phyloP scores from a whole-genome alignment of 1,140 invertebrate species.

The Paracyclopina nana region DNA sequence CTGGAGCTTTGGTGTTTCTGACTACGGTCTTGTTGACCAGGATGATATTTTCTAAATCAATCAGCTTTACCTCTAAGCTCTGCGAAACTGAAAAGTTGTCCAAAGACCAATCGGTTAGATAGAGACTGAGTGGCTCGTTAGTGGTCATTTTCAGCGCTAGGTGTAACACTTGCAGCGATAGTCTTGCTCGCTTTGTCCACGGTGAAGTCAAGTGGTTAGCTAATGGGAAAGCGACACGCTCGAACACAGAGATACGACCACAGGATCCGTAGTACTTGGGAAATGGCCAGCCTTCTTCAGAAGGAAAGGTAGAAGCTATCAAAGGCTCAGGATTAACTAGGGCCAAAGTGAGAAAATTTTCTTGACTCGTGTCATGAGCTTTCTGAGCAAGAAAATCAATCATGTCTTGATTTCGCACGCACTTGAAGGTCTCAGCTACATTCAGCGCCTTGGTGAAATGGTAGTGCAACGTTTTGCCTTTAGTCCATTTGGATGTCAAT shows the following conservation, averaged over 20 bases:
- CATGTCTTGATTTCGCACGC: background rate
- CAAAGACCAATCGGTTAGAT: background rate
- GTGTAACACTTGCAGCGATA: background rate
- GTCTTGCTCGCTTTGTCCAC: background rate
- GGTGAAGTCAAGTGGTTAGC: background rate
- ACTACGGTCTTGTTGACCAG: background rate
- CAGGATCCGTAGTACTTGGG: slow-evolving; percentile 1
- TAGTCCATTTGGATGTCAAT: no score
- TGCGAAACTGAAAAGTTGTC: background rate
- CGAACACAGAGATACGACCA: background rate
- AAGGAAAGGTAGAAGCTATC: background rate
- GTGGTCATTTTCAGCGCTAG: background rate
- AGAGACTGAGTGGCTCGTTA: background rate
- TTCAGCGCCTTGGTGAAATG: no score
- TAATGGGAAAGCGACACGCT: background rate
- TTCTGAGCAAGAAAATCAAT: background rate
- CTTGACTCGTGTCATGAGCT: background rate
- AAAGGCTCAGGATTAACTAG: background rate
- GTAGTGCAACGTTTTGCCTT: no score
- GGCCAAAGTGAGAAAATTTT: background rate
- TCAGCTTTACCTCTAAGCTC: background rate
- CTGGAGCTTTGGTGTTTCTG: background rate
- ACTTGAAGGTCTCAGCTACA: no score
- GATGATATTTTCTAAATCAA: background rate
- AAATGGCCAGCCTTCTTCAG: background rate